Percentiles rank a stretch among this genome's conserved stretches.
Conservation (phyloP, 1,140 invertebrate genomes). For the Drosophila orena region DNA sequence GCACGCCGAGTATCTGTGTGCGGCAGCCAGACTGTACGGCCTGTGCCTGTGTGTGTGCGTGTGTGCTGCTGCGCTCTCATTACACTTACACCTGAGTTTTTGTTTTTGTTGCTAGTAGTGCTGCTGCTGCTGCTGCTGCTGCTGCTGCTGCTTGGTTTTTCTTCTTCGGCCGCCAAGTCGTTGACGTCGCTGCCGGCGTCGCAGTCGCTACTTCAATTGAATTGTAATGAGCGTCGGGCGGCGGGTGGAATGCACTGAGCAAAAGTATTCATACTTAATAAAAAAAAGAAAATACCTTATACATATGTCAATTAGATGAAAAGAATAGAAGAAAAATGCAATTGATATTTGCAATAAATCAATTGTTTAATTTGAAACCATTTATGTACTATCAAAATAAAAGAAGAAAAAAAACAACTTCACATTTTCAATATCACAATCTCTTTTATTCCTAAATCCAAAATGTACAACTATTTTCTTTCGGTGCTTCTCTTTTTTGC, state of each 20-base stretch:
- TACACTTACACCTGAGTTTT: slow-evolving; percentile 65
- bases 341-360: too few species aligned
- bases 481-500: slow-evolving; percentile 9
- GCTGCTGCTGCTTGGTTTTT: slow-evolving; percentile 68
- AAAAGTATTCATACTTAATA: not conserved
- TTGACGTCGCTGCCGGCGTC: slow-evolving; percentile 59
- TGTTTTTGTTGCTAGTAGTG: slow-evolving; percentile 39
- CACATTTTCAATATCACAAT: not conserved
- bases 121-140: slow-evolving; percentile 71
- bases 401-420: too few species aligned
- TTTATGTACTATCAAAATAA: too few species aligned
- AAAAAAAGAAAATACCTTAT: too few species aligned
- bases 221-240: slow-evolving; percentile 76
- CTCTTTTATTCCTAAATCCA: too few species aligned
- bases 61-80: slow-evolving; percentile 67
- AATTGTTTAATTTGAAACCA: too few species aligned
- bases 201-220: slow-evolving; percentile 78
- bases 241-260: slow-evolving; percentile 15
- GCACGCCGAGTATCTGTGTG: slow-evolving; percentile 62
- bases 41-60: slow-evolving; percentile 11
- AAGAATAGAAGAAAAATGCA: too few species aligned
- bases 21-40: not conserved
- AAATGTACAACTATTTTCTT: not conserved
- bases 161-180: slow-evolving; percentile 69
- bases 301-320: too few species aligned